These are phyloP conservation scores for Sinocyclocheilus anophthalmus DNA, from an alignment of 2,113 vertebrate genomes.

Conservation along the genomic window DNA sequence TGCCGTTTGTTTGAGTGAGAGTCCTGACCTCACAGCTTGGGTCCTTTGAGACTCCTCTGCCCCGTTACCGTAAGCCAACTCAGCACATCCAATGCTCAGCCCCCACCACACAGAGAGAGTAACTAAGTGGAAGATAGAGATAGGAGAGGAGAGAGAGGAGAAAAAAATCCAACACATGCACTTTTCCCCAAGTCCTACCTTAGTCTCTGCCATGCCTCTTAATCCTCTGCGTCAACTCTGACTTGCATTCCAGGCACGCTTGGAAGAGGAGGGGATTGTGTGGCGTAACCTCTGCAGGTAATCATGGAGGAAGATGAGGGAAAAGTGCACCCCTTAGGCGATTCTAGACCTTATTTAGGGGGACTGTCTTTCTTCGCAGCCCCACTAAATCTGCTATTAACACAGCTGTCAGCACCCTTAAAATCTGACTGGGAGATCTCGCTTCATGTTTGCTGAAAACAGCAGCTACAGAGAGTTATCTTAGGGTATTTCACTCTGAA, in stretches of 20 bases:
- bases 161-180: conserved; percentile 64
- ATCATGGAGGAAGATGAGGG: conserved; percentile 19
- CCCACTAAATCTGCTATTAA: conserved; percentile 11
- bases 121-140: conserved; percentile 37
- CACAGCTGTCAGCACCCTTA: conserved; percentile 17
- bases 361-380: not conserved
- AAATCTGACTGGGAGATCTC: not conserved
- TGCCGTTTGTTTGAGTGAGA: conserved; percentile 42
- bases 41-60: conserved; percentile 41
- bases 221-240: conserved; percentile 56
- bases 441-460: conserved; percentile 26
- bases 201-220: conserved; percentile 60
- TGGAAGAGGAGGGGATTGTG: not conserved
- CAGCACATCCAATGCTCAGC: conserved; percentile 36
- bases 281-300: conserved; percentile 38
- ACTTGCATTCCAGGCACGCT: conserved; percentile 32
- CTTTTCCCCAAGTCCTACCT: conserved; percentile 69
- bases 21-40: conserved; percentile 45
- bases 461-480: not conserved
- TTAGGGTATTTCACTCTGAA: conserved; percentile 3
- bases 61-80: conserved; percentile 36
- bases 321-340: not conserved
- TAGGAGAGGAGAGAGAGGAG: conserved; percentile 23
- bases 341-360: conserved; percentile 26
- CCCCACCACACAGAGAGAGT: conserved; percentile 38